Percentiles rank a stretch among this genome's conserved stretches.
phyloP scores from a whole-genome alignment of 2,888 invertebrate species.

The Apantesis nais region DNA sequence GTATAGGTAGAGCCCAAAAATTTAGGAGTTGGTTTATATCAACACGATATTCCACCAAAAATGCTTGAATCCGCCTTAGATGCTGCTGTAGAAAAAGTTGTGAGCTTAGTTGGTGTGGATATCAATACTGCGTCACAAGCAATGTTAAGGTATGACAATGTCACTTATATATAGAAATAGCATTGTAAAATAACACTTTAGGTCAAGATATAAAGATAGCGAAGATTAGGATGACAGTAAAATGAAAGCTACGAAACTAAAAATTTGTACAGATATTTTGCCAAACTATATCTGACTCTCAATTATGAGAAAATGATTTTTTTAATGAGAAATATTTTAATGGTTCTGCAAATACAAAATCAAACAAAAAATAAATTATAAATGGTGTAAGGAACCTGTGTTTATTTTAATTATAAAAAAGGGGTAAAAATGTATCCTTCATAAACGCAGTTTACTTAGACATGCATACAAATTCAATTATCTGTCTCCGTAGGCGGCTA shows the following conservation, averaged over 20 bases:
- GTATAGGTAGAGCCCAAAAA: constrained; percentile 93
- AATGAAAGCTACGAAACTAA: neutral
- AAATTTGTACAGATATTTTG: neutral
- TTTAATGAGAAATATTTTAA: too few species aligned
- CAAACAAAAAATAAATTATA: too few species aligned
- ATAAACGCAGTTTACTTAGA: neutral
- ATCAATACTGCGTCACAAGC: constrained; percentile 94
- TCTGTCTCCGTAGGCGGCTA: neutral
- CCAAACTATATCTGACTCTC: neutral
- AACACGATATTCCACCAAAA: constrained; percentile 95
- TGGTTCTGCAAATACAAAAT: neutral
- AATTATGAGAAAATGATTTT: neutral
- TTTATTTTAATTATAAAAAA: too few species aligned
- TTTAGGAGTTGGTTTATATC: constrained; percentile 97
- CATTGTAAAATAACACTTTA: neutral
- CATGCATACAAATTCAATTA: neutral
- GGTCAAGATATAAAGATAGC: neutral
- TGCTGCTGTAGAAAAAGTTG: constrained; percentile 94
- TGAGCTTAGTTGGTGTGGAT: constrained; percentile 97
- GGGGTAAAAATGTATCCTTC: neutral
- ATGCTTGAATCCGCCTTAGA: constrained; percentile 90
- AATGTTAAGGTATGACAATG: constrained; percentile 86
- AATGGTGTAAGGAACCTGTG: too few species aligned
- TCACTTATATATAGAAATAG: neutral
- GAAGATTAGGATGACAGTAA: neutral